phyloP scores from a whole-genome alignment of 2,888 invertebrate species.

The Stenoptilia bipunctidactyla region DNA sequence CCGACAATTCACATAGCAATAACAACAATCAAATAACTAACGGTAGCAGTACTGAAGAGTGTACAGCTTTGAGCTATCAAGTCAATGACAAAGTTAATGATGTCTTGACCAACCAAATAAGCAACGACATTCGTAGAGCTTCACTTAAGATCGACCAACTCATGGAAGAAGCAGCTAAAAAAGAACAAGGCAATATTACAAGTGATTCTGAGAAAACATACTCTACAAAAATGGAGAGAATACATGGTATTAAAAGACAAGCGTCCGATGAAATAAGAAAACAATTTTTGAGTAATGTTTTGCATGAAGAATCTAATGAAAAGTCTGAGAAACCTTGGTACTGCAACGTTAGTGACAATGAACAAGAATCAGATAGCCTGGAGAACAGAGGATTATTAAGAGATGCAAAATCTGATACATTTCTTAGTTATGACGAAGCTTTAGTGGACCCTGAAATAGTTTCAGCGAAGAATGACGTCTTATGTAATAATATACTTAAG shows the following conservation, averaged over 20 bases:
- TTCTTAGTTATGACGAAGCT: slow-evolving; percentile 38
- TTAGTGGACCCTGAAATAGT: slow-evolving; percentile 41
- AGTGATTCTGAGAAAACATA: slow-evolving; percentile 61
- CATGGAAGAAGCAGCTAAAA: slow-evolving; percentile 53
- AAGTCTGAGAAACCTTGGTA: slow-evolving; percentile 60
- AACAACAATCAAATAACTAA: slow-evolving; percentile 45
- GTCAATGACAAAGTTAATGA: slow-evolving; percentile 68
- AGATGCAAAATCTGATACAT: slow-evolving; percentile 42
- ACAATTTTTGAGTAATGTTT: slow-evolving; percentile 53
- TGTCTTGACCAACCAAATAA: slow-evolving; percentile 65
- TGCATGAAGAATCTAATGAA: slow-evolving; percentile 36
- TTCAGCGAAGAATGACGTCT: slow-evolving; percentile 55
- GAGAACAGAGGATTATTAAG: slow-evolving; percentile 40
- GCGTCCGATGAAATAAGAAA: slow-evolving; percentile 58
- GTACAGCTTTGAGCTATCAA: slow-evolving; percentile 61
- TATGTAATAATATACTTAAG: slow-evolving; percentile 44
- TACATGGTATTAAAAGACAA: slow-evolving; percentile 69
- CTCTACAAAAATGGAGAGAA: slow-evolving; percentile 67
- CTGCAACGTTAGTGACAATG: slow-evolving; percentile 63
- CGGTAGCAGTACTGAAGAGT: slow-evolving; percentile 62
- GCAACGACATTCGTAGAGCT: slow-evolving; percentile 67
- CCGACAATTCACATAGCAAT: slow-evolving; percentile 40
- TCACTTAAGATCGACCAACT: slow-evolving; percentile 71
- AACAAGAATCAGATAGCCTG: slow-evolving; percentile 52
- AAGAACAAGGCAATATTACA: slow-evolving; percentile 34